Percentiles rank a stretch among this genome's conserved stretches.
phyloP scores from a whole-genome alignment of 2,797 vertebrate species.

The Chanos chanos region DNA sequence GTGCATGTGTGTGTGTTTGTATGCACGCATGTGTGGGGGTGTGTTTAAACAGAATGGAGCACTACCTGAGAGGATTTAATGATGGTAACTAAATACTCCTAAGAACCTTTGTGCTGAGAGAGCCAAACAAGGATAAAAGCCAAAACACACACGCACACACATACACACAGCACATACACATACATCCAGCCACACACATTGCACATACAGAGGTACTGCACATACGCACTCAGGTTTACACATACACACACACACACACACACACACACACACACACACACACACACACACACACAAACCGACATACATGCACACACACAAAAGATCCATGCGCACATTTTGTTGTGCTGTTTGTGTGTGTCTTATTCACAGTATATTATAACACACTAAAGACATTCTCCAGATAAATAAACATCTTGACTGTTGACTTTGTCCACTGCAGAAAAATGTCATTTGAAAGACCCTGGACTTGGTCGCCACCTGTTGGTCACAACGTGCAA shows the following conservation, averaged over 20 bases:
- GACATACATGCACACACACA: no score
- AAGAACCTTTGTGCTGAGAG: constrained; percentile 26
- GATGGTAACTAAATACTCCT: not conserved
- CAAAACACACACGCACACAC: not conserved
- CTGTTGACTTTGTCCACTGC: not conserved
- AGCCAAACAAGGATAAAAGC: constrained; percentile 14
- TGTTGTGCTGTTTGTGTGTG: no score
- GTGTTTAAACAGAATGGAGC: not conserved
- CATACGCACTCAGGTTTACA: no score
- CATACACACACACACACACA: not conserved
- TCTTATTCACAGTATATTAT: no score
- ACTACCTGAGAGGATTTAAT: constrained; percentile 6
- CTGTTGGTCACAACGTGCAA: constrained; percentile 23
- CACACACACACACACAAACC: no score
- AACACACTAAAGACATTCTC: no score
- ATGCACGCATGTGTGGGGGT: not conserved
- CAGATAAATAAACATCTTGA: not conserved
- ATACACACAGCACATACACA: not conserved
- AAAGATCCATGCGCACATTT: no score
- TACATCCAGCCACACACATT: not conserved
- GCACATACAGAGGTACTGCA: not conserved
- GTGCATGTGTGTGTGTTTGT: not conserved
- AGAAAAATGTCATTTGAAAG: not conserved
- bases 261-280: no score
- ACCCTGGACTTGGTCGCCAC: constrained; percentile 6